Evolutionary conservation across 2,797 vertebrate species (phyloP).

Genomic region (Uromys caudimaculatus): DNA sequence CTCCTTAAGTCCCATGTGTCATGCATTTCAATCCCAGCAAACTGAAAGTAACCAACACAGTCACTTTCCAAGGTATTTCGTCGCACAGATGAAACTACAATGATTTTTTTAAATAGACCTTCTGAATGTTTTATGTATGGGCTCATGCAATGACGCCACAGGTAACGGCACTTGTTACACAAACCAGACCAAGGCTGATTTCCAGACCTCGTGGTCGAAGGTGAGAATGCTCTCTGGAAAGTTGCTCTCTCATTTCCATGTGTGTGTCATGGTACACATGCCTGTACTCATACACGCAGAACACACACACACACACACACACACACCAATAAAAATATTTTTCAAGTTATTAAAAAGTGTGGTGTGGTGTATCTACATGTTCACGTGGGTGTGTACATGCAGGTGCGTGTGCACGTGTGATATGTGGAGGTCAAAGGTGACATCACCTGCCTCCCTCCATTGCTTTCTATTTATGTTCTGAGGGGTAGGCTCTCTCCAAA

Average conservation of each 20-base stretch:
- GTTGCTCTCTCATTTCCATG: no score
- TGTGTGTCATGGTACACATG: not conserved
- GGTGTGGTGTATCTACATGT: not conserved
- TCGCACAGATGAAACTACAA: not conserved
- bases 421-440: no score
- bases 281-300: not conserved
- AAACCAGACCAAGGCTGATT: not conserved
- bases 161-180: not conserved
- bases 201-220: not conserved
- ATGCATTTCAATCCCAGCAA: not conserved
- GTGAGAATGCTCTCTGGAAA: not conserved
- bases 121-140: not conserved
- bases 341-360: not conserved
- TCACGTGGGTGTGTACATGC: not conserved
- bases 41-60: not conserved
- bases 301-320: no score
- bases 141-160: not conserved
- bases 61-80: not conserved
- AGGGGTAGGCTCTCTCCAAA: no score
- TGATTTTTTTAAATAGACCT: not conserved
- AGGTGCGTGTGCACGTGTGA: not conserved
- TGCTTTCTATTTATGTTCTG: not conserved
- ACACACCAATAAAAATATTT: not conserved
- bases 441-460: not conserved
- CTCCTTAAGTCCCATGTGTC: not conserved